Evolutionary conservation across 2,113 vertebrate species (phyloP).

Genomic region (Peromyscus polionotus): DNA sequence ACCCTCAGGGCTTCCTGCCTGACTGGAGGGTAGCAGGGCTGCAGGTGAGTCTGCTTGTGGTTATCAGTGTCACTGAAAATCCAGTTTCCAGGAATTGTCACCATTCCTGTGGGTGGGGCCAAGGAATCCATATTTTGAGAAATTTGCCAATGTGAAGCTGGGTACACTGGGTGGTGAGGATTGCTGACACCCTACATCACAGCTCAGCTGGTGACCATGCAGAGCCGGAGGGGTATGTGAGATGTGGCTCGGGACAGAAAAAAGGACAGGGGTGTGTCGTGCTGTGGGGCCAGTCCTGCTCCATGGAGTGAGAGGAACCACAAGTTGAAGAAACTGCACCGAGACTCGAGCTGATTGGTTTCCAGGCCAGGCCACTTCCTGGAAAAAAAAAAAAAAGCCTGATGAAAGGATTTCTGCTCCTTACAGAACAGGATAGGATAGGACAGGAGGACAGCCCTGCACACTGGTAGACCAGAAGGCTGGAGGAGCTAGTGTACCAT

Average conservation of each 20-base stretch:
- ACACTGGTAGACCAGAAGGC: background rate
- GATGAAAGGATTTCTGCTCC: background rate
- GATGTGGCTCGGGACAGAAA: no score
- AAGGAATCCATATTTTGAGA: background rate
- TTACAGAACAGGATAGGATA: background rate
- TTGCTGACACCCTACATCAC: no score
- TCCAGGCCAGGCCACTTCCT: background rate
- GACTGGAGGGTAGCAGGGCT: background rate
- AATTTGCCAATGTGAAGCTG: background rate
- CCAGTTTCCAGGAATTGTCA: background rate
- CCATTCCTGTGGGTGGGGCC: rapidly evolving
- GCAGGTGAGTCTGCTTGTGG: background rate
- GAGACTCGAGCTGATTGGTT: background rate
- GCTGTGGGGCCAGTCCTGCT: background rate
- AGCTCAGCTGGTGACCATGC: background rate
- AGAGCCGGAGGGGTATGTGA: rapidly evolving
- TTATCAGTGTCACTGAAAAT: background rate
- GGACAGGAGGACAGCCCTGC: no score
- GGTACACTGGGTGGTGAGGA: background rate
- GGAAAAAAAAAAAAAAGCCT: background rate
- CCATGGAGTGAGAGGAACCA: background rate
- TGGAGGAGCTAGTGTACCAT: background rate
- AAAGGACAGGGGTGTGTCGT: rapidly evolving
- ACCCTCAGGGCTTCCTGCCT: background rate
- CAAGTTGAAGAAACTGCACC: background rate